Conservation (phyloP, 2,888 invertebrate species). For the Trypoxylon attenuatum region DNA sequence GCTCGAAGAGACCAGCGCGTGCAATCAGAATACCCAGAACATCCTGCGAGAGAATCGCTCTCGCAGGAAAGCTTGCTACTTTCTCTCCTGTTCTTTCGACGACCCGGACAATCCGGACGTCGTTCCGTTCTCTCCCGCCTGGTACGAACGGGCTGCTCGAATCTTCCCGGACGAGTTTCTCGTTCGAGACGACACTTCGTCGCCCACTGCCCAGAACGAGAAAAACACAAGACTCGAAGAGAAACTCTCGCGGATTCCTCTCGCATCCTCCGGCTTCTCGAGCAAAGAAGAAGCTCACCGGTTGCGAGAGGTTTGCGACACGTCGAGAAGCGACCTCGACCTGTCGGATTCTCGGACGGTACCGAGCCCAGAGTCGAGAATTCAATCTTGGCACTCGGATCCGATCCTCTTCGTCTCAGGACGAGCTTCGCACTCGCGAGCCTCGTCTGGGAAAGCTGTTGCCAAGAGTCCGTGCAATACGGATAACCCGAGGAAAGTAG, state of each 20-base stretch:
- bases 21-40: constrained; percentile 63
- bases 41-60: constrained; percentile 41
- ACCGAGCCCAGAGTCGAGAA: too few relatives aligned
- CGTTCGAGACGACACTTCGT: constrained; percentile 46
- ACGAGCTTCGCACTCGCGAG: not conserved
- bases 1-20: constrained; percentile 51
- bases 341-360: not conserved
- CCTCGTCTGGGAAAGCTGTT: not conserved
- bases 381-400: constrained; percentile 45
- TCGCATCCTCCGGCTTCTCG: not conserved
- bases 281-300: not conserved
- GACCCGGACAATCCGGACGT: not conserved
- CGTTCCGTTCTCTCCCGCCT: not conserved
- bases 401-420: not conserved
- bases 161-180: not conserved
- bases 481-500: not conserved
- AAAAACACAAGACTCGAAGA: constrained; percentile 60
- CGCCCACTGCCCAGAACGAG: constrained; percentile 59
- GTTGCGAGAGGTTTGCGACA: not conserved
- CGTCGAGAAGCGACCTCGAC: constrained; percentile 26
- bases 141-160: not conserved
- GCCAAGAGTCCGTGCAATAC: not conserved
- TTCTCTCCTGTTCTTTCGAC: not conserved
- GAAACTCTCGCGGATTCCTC: constrained; percentile 14
- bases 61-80: not conserved